Conservation (phyloP, 2,797 vertebrate species). For the Rhinichthys osculus region DNA sequence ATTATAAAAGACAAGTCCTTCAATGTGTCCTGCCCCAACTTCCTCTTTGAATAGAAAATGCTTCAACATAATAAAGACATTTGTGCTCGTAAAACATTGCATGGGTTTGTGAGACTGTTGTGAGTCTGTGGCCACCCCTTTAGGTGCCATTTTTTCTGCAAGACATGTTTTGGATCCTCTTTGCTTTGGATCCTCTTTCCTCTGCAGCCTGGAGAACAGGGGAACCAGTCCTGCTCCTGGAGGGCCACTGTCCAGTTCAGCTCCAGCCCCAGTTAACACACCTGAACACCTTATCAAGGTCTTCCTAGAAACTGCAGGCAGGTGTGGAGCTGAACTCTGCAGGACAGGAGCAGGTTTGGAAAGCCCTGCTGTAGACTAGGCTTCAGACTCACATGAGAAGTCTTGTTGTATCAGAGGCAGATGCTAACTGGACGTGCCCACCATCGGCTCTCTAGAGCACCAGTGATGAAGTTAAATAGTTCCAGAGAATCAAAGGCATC, state of each 20-base stretch:
- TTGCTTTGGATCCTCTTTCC: neutral
- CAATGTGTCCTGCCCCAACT: neutral
- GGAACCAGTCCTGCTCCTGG: neutral
- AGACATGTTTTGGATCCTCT: neutral
- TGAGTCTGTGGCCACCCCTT: neutral
- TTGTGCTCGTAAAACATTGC: neutral
- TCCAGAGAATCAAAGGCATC: neutral
- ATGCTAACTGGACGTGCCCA: neutral
- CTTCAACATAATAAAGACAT: neutral
- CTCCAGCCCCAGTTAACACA: too few relatives aligned
- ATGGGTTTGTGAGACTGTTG: neutral
- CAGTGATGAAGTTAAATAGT: neutral
- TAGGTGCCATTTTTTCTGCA: neutral
- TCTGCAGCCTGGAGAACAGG: neutral
- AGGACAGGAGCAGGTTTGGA: neutral
- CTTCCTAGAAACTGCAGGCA: neutral
- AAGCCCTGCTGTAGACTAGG: neutral
- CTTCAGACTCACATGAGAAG: neutral
- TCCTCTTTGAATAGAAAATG: neutral
- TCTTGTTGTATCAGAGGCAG: neutral
- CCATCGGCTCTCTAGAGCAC: neutral
- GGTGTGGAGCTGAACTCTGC: neutral
- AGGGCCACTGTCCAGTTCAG: neutral
- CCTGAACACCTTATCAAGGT: neutral
- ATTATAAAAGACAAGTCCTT: neutral